These are phyloP conservation scores for Acyrthosiphon pisum DNA, from an alignment of 1,140 invertebrate genomes.

Conservation along the genomic window DNA sequence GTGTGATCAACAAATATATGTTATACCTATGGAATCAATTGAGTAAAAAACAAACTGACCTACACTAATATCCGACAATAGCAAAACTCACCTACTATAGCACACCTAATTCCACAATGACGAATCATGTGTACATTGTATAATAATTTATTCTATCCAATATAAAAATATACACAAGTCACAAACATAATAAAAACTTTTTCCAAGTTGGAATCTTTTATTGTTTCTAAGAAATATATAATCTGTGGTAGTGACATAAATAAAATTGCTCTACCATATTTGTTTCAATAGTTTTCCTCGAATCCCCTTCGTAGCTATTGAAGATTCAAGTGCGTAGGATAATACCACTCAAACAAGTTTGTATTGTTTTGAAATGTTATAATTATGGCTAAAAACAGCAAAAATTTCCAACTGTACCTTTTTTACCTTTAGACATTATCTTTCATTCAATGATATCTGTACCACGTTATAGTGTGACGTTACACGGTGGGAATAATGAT, in stretches of 20 bases:
- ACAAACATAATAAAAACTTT: neutral
- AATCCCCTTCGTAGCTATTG: neutral
- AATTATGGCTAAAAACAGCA: conserved; percentile 30
- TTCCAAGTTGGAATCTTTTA: neutral
- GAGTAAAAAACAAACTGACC: no score
- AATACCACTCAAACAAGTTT: neutral
- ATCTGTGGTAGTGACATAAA: neutral
- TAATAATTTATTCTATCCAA: neutral
- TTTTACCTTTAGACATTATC: neutral
- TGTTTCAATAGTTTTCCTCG: conserved; percentile 23
- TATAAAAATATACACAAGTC: neutral
- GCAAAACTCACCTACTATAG: no score
- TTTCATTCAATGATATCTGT: neutral
- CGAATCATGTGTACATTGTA: neutral
- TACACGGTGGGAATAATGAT: neutral
- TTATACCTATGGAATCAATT: no score
- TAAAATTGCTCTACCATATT: neutral
- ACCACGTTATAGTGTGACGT: neutral
- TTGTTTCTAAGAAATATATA: neutral
- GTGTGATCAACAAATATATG: no score
- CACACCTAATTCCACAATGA: neutral
- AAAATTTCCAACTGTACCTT: neutral
- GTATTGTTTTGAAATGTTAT: conserved; percentile 34
- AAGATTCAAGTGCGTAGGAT: neutral
- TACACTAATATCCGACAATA: no score